Evolutionary conservation across 37 sponge, comb jelly and placozoan species (phyloP), one percentile per base, ranked within the genome.

Genomic region (Haliclona indistincta): DNA sequence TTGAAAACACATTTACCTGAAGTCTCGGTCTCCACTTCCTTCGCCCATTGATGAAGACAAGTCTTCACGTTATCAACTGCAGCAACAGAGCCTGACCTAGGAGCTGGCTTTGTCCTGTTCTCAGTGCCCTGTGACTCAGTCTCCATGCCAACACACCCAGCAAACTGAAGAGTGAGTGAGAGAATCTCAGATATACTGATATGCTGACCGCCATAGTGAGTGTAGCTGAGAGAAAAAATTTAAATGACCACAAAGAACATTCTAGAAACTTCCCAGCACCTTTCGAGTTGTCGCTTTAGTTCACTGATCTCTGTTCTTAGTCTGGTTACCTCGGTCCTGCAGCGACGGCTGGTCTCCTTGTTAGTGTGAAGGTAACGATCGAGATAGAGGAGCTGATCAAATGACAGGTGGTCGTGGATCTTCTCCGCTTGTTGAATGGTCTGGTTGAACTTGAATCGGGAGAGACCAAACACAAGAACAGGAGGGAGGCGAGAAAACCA

Each of bases 401-500:
- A 89, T 37, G 52, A n/a, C 49, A 89, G 70, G 15, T 22, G 44
- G 38, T 78, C 79, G 49, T 89, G 83, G n/a, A 89, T 73, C 80
- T 89, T 84, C 81, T 82, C 84, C 0, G 77, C 85, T 40, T 74
- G 74, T 11, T 30, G 43, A 2, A 34, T 74, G 15, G 5, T 32
- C 35, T 74, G 70, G 39, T 83, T 79, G 43, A 35, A 89, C 37
- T 83, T 63, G 64, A 89, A 89, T 38, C 89, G 80, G 11, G 89
- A 89, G 15, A 89, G 70, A 39, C 78, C 85, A 54, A 89, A 53
- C 20, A 89, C 82, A 54, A 89, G 79, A 25, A 89, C 58, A 37
- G 89, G 89, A 79, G 89, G 89, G 0, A 89, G 70, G 39, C 38
- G 68, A 10, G 76, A 68, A 51, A 89, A 89, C 75, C 84, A 89